Conservation (phyloP, 2,113 vertebrate genomes). For the Forbesichthys agassizii region DNA sequence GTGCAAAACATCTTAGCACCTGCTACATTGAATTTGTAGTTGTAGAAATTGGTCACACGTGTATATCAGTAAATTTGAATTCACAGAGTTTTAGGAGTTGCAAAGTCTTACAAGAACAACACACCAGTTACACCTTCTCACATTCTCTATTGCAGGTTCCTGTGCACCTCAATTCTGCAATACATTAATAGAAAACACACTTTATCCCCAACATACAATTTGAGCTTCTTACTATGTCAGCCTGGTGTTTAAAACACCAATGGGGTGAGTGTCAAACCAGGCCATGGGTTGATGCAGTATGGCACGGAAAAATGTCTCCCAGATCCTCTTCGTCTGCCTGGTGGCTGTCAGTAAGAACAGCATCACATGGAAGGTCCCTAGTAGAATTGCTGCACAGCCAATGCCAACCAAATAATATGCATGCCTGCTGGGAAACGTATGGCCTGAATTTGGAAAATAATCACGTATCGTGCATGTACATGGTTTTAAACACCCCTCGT, state of each 20-base stretch:
- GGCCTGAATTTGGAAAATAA: not conserved
- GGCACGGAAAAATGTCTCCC: slow-evolving; percentile 76
- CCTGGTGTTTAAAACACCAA: slow-evolving; percentile 75
- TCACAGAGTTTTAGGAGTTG: too few species aligned
- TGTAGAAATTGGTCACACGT: too few species aligned
- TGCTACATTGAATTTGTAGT: too few species aligned
- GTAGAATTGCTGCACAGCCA: slow-evolving; percentile 65
- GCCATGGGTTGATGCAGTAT: slow-evolving; percentile 80
- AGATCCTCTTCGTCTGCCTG: slow-evolving; percentile 72
- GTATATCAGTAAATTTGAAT: too few species aligned
- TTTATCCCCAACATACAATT: too few species aligned
- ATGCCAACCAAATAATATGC: slow-evolving; percentile 76
- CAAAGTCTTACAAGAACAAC: too few species aligned
- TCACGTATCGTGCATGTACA: not conserved
- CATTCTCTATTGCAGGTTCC: too few species aligned
- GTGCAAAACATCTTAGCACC: too few species aligned
- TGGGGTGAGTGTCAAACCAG: slow-evolving; percentile 78
- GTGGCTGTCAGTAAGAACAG: slow-evolving; percentile 52
- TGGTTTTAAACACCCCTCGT: slow-evolving; percentile 15
- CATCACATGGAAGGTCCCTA: slow-evolving; percentile 70
- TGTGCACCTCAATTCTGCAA: too few species aligned
- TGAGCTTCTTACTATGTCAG: slow-evolving; percentile 72
- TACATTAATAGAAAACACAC: too few species aligned
- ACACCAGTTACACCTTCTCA: too few species aligned
- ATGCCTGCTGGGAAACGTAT: slow-evolving; percentile 54